Evolutionary conservation across 2,113 vertebrate species (phyloP).

Genomic region (Platysteira castanea): DNA sequence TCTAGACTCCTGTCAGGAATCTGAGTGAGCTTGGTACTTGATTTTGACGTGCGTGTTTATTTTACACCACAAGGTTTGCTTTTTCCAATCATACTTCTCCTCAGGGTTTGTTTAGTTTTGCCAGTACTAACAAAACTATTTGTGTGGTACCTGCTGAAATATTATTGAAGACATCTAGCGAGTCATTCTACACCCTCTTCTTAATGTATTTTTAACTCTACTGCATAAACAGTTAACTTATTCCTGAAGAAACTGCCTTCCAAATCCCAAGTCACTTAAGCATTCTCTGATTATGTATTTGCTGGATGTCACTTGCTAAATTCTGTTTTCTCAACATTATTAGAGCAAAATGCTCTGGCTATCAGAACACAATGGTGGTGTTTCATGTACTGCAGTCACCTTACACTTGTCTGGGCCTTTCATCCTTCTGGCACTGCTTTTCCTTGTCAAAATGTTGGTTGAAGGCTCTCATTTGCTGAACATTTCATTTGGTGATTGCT

Average conservation of each 20-base stretch:
- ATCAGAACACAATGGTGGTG: background rate
- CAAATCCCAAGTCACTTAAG: background rate
- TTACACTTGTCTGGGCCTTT: background rate
- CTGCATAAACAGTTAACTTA: conserved; percentile 59
- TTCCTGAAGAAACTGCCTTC: conserved; percentile 45
- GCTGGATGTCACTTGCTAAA: background rate
- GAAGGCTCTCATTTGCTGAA: conserved; percentile 32
- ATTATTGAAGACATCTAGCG: conserved; percentile 61
- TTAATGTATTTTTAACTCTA: conserved; percentile 57
- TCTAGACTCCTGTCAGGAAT: conserved; percentile 52
- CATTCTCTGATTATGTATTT: conserved; percentile 3
- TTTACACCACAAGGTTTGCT: conserved; percentile 53
- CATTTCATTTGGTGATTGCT: conserved; percentile 22
- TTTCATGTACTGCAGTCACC: background rate
- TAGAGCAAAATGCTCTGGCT: background rate
- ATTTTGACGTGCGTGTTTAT: conserved; percentile 56
- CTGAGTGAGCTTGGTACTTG: conserved; percentile 37
- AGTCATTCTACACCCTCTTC: conserved; percentile 63
- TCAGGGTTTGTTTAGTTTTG: conserved; percentile 57
- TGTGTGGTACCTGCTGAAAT: conserved; percentile 55
- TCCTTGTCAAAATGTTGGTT: conserved; percentile 18
- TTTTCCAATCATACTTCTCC: conserved; percentile 50
- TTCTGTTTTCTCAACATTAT: conserved; percentile 13
- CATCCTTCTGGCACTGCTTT: background rate
- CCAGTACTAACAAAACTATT: conserved; percentile 49